These are phyloP conservation scores for Euproctis similis DNA, from an alignment of 2,888 invertebrate species.

Conservation along the genomic window DNA sequence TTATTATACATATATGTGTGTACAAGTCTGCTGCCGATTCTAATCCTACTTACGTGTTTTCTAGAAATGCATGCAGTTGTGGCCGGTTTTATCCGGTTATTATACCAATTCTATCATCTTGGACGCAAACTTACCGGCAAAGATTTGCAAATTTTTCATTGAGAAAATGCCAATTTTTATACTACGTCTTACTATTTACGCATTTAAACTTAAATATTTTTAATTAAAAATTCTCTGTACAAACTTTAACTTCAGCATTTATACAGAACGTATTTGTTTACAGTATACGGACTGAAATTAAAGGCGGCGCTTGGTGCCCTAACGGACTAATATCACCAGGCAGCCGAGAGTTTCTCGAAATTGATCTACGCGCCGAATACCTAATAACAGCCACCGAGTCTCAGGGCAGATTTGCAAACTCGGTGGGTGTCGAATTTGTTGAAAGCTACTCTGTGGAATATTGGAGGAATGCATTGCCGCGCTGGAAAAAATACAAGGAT, in stretches of 20 bases:
- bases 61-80: too few species aligned
- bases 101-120: too few species aligned
- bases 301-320: conserved; percentile 96
- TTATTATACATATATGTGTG: too few species aligned
- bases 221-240: conserved; percentile 2
- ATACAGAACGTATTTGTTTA: conserved; percentile 11
- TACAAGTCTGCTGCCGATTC: too few species aligned
- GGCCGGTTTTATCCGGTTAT: too few species aligned
- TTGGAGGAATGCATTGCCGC: conserved; percentile 80
- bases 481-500: conserved; percentile 88
- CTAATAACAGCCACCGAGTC: conserved; percentile 90
- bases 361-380: conserved; percentile 83
- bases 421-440: conserved; percentile 91
- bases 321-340: conserved; percentile 84
- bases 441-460: conserved; percentile 90
- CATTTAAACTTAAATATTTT: too few species aligned
- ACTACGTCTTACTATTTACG: too few species aligned
- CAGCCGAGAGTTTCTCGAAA: conserved; percentile 88
- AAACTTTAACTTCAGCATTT: conserved; percentile 9
- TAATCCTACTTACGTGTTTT: too few species aligned
- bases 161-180: too few species aligned
- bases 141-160: too few species aligned
- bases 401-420: conserved; percentile 93
- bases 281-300: conserved; percentile 89
- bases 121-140: too few species aligned